Percentiles rank a stretch among this genome's conserved stretches.
These are phyloP conservation scores for Sinonovacula constricta DNA, from an alignment of 1,140 invertebrate species.

Conservation along the genomic window DNA sequence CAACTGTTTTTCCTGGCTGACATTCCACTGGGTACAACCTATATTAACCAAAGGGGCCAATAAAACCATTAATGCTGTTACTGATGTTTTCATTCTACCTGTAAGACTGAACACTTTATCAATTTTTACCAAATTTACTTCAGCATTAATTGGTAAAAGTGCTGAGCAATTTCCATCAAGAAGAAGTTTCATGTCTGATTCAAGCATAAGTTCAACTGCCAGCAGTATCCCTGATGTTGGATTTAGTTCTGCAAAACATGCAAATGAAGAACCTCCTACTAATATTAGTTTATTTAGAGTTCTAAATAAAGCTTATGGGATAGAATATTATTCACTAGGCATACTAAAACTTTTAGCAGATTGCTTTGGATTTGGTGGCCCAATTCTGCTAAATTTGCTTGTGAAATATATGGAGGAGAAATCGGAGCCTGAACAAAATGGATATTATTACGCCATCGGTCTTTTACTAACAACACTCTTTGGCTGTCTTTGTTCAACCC, in stretches of 20 bases:
- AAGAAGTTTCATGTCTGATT: slow-evolving; percentile 1
- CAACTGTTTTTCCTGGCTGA: slow-evolving; percentile 85
- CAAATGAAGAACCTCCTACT: not conserved
- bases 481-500: slow-evolving; percentile 88
- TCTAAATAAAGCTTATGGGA: slow-evolving; percentile 90
- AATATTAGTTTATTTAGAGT: slow-evolving; percentile 83
- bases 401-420: slow-evolving; percentile 90
- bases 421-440: slow-evolving; percentile 82
- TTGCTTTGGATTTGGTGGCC: slow-evolving; percentile 90
- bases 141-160: slow-evolving; percentile 27
- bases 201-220: slow-evolving; percentile 15
- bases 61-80: slow-evolving; percentile 83
- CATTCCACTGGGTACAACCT: slow-evolving; percentile 93
- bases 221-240: slow-evolving; percentile 45
- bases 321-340: slow-evolving; percentile 93
- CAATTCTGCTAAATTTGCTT: slow-evolving; percentile 90
- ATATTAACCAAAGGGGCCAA: slow-evolving; percentile 90
- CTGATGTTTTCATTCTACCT: slow-evolving; percentile 93
- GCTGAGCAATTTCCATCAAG: slow-evolving; percentile 10
- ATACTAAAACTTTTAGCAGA: slow-evolving; percentile 92
- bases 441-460: slow-evolving; percentile 89
- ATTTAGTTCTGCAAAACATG: slow-evolving; percentile 8
- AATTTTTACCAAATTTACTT: slow-evolving; percentile 82
- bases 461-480: slow-evolving; percentile 81
- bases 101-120: slow-evolving; percentile 83